A percentile compares a stretch with the other conserved stretches of the same genome.
phyloP scores from a whole-genome alignment of 2,888 invertebrate genomes.

The Aplocera efformata region DNA sequence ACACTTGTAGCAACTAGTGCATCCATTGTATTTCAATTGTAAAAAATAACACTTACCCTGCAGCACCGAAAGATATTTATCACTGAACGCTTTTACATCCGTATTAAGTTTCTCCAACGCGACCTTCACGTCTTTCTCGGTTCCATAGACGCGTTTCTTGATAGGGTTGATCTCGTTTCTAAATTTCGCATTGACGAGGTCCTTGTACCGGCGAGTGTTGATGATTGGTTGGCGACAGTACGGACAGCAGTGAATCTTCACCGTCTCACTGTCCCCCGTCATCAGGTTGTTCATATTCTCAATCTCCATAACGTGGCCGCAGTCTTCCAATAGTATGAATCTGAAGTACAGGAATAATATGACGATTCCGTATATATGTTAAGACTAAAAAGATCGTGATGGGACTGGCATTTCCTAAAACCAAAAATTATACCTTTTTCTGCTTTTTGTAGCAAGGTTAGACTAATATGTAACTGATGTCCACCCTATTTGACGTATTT shows the following conservation, averaged over 20 bases:
- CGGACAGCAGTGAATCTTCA: constrained; percentile 75
- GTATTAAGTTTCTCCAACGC: constrained; percentile 30
- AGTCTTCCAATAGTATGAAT: constrained; percentile 76
- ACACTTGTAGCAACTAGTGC: too few relatives aligned
- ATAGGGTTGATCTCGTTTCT: constrained; percentile 62
- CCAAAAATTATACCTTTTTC: too few relatives aligned
- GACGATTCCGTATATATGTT: neutral
- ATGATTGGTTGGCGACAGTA: constrained; percentile 80
- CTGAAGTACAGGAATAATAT: constrained; percentile 42
- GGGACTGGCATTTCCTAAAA: too few relatives aligned
- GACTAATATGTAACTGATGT: too few relatives aligned
- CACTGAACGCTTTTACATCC: constrained; percentile 21
- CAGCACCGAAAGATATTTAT: constrained; percentile 13
- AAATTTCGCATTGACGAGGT: constrained; percentile 63
- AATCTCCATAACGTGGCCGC: constrained; percentile 71
- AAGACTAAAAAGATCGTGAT: too few relatives aligned
- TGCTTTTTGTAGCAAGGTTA: too few relatives aligned
- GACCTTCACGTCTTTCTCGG: constrained; percentile 33
- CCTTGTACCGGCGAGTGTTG: constrained; percentile 79
- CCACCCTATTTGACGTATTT: too few relatives aligned
- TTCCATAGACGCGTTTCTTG: constrained; percentile 62
- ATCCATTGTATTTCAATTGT: too few relatives aligned
- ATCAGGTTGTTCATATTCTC: constrained; percentile 66
- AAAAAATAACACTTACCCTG: constrained; percentile 24
- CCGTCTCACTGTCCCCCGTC: constrained; percentile 44